Conservation (phyloP, 1,140 invertebrate species). For the Antheraea mylitta region DNA sequence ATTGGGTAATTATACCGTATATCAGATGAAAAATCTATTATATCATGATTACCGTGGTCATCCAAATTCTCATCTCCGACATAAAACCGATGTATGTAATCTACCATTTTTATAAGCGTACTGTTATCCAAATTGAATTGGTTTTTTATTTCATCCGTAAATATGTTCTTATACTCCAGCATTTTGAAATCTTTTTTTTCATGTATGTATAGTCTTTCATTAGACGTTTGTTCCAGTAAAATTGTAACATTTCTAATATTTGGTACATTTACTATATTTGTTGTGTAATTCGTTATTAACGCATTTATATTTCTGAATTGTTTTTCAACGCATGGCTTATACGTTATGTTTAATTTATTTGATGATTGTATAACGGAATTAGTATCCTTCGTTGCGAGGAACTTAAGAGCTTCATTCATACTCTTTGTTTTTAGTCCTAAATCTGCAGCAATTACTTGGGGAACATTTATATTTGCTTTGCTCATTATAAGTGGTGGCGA, state of each 20-base stretch:
- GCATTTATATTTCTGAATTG: constrained; percentile 23
- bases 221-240: constrained; percentile 24
- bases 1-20: background rate
- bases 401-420: constrained; percentile 23
- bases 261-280: constrained; percentile 14
- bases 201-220: constrained; percentile 20
- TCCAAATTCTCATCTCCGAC: constrained; percentile 31
- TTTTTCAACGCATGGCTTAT: constrained; percentile 31
- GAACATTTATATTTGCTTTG: constrained; percentile 9
- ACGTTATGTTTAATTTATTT: constrained; percentile 3
- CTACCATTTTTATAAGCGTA: constrained; percentile 17
- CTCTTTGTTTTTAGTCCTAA: constrained; percentile 27
- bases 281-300: constrained; percentile 3
- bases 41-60: constrained; percentile 13
- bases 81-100: constrained; percentile 32
- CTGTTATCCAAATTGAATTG: constrained; percentile 23
- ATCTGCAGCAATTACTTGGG: constrained; percentile 25
- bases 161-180: background rate
- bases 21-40: constrained; percentile 21
- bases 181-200: constrained; percentile 17
- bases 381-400: constrained; percentile 21
- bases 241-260: constrained; percentile 26
- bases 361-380: constrained; percentile 24
- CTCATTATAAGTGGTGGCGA: background rate
- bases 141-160: background rate